Evolutionary conservation across 2,113 vertebrate genomes (phyloP).

Genomic region (Cervus canadensis): DNA sequence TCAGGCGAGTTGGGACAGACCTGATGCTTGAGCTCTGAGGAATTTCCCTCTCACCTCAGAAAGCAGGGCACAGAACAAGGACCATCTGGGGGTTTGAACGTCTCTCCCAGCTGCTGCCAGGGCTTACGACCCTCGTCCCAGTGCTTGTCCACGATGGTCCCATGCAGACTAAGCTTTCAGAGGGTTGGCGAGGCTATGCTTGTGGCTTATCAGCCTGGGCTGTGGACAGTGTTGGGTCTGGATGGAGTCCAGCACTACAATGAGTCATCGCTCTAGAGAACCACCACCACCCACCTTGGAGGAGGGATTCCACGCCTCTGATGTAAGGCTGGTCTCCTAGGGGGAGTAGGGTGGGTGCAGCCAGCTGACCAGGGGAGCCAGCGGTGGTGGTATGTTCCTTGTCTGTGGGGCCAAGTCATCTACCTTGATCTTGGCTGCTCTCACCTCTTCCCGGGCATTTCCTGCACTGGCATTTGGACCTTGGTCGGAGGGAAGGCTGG

Average conservation of each 20-base stretch:
- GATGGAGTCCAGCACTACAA: neutral
- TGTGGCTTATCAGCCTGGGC: neutral
- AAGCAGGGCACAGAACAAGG: accelerated
- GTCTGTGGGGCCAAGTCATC: too few relatives aligned
- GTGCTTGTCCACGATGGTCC: accelerated
- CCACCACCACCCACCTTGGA: neutral
- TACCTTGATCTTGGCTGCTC: accelerated
- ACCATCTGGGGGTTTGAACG: accelerated
- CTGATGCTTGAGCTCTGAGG: neutral
- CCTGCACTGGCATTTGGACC: neutral
- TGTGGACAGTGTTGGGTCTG: neutral
- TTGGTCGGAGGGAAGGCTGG: neutral
- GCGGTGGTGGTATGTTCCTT: neutral
- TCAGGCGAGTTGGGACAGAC: accelerated
- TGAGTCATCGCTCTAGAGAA: neutral
- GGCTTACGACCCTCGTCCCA: neutral
- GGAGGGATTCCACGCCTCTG: neutral
- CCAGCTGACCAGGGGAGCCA: neutral
- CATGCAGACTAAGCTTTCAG: neutral
- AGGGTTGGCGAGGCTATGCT: neutral
- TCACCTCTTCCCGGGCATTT: neutral
- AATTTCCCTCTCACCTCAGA: neutral
- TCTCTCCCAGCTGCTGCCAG: neutral
- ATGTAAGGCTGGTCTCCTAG: accelerated
- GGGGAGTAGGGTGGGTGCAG: accelerated